Evolutionary conservation across 2,888 invertebrate species (phyloP).

Genomic region (Leptarthrus brevirostris): DNA sequence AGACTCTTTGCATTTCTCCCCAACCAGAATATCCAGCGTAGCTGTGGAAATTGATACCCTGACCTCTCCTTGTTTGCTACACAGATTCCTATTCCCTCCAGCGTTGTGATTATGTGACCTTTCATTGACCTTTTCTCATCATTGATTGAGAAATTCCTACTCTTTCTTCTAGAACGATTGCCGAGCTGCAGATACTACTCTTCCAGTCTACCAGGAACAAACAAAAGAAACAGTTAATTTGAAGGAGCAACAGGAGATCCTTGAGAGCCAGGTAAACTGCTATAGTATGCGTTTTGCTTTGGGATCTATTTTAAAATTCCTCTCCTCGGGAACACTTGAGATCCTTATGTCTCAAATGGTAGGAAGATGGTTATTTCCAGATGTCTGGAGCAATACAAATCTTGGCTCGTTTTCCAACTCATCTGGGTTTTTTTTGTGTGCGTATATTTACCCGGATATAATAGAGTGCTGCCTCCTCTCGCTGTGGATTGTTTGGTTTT

Average conservation of each 20-base stretch:
- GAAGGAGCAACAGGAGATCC: slow-evolving; percentile 37
- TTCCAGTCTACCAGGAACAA: slow-evolving; percentile 11
- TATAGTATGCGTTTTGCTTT: slow-evolving; percentile 21
- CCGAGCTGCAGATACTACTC: slow-evolving; percentile 30
- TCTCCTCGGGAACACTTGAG: neutral
- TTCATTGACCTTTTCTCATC: neutral
- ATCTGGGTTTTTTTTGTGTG: neutral
- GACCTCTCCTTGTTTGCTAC: no score
- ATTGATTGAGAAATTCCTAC: neutral
- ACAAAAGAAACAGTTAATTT: slow-evolving; percentile 27
- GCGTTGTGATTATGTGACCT: no score
- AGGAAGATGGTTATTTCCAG: neutral
- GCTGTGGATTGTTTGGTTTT: neutral
- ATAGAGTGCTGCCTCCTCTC: neutral
- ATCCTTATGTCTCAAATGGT: neutral
- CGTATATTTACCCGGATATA: no score
- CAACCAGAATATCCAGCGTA: no score
- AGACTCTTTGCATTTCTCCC: no score
- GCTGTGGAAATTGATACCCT: no score
- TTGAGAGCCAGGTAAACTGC: slow-evolving; percentile 37
- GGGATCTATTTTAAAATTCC: slow-evolving; percentile 4
- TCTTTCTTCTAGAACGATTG: slow-evolving; percentile 40
- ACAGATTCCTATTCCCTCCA: no score
- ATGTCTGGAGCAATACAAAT: slow-evolving; percentile 6
- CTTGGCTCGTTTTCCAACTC: neutral